A percentile compares a stretch with the other conserved stretches of the same genome.
phyloP scores from a whole-genome alignment of 37 sponge, comb jelly and placozoan species.

The Eunapius fragilis region DNA sequence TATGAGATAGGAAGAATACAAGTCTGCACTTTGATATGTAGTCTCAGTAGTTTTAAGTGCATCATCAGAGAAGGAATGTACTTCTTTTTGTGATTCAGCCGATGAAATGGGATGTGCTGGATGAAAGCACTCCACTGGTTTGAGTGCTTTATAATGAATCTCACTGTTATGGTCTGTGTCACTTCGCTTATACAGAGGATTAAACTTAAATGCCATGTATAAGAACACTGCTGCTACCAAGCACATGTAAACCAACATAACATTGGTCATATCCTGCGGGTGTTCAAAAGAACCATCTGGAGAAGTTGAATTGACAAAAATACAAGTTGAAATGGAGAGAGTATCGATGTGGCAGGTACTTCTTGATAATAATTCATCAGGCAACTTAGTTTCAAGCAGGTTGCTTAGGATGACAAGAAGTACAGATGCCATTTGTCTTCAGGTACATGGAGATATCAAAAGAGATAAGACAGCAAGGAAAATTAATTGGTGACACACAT shows the following conservation, averaged over 20 bases:
- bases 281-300: not conserved
- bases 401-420: not conserved
- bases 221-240: not conserved
- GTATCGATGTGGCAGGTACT: slow-evolving; percentile 1
- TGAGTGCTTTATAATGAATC: not conserved
- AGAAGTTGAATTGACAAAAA: not conserved
- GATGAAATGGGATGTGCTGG: not conserved
- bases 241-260: not conserved
- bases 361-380: not conserved
- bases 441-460: not conserved
- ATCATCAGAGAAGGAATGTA: not conserved
- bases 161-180: not conserved
- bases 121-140: not conserved
- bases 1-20: not conserved
- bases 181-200: not conserved
- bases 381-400: not conserved
- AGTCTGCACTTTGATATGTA: not conserved
- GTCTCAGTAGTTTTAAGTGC: not conserved
- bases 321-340: not conserved
- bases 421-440: not conserved
- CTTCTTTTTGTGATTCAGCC: not conserved
- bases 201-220: not conserved
- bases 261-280: not conserved
- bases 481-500: no score
- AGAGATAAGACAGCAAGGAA: not conserved